A percentile compares a stretch with the other conserved stretches of the same genome.
These are phyloP conservation scores for Argyrosomus japonicus DNA, from an alignment of 2,113 vertebrate species.

Conservation along the genomic window DNA sequence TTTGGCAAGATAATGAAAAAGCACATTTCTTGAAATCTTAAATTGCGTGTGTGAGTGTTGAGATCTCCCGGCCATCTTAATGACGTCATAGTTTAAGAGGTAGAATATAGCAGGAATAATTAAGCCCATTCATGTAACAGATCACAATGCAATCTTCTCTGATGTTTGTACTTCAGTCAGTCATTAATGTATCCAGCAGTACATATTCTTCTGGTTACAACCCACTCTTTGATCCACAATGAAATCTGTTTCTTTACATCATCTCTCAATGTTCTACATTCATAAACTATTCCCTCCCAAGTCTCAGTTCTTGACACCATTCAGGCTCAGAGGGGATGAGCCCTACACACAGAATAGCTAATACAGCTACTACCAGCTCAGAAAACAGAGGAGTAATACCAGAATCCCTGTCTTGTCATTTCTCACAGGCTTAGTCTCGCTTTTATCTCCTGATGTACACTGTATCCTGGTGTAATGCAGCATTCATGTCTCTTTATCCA, in stretches of 20 bases:
- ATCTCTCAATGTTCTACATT: constrained; percentile 46
- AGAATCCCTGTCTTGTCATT: constrained; percentile 67
- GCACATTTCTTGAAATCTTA: background rate
- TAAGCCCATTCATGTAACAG: background rate
- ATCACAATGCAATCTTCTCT: too few relatives aligned
- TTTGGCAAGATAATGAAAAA: background rate
- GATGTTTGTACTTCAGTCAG: background rate
- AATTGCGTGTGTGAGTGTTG: background rate
- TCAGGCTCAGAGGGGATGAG: constrained; percentile 57
- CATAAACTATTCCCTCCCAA: constrained; percentile 57
- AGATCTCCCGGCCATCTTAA: background rate
- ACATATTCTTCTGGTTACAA: constrained; percentile 11
- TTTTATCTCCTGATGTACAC: constrained; percentile 66
- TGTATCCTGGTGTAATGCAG: constrained; percentile 56
- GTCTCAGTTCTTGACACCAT: constrained; percentile 56
- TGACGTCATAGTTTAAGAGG: background rate
- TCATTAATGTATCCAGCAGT: background rate
- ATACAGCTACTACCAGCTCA: constrained; percentile 53
- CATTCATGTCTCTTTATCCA: constrained; percentile 66
- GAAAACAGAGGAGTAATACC: constrained; percentile 44
- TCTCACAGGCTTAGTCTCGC: constrained; percentile 65
- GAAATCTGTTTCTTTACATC: constrained; percentile 30
- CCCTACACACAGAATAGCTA: constrained; percentile 68
- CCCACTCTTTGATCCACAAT: constrained; percentile 37
- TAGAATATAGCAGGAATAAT: background rate